phyloP scores from a whole-genome alignment of 2,888 invertebrate genomes.

The Eilema caniola region DNA sequence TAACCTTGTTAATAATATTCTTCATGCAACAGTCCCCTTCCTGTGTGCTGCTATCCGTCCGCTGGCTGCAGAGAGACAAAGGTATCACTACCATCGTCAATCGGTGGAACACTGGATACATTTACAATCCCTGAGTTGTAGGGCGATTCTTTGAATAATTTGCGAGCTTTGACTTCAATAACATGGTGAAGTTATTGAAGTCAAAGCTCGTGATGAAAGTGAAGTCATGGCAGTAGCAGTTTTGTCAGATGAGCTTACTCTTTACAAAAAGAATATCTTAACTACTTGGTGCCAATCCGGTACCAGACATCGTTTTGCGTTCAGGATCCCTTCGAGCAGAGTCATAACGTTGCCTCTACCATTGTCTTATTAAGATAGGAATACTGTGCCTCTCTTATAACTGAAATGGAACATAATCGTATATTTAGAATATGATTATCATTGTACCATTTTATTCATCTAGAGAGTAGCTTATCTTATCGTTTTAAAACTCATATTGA shows the following conservation, averaged over 20 bases:
- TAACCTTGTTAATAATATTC: conserved; percentile 89
- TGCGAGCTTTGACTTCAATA: conserved; percentile 86
- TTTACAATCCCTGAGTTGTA: conserved; percentile 84
- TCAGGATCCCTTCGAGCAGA: conserved; percentile 90
- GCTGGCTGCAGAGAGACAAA: conserved; percentile 75
- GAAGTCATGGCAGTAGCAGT: conserved; percentile 63
- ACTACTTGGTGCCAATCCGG: conserved; percentile 63
- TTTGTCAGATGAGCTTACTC: conserved; percentile 69
- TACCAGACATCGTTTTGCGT: conserved; percentile 82
- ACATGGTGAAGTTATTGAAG: conserved; percentile 79
- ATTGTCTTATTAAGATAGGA: too few relatives aligned
- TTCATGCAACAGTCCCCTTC: conserved; percentile 89
- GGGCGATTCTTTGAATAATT: conserved; percentile 91
- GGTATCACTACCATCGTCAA: conserved; percentile 70
- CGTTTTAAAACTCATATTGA: too few relatives aligned
- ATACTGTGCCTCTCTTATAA: too few relatives aligned
- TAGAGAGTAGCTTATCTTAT: too few relatives aligned
- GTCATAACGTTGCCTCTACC: conserved; percentile 84
- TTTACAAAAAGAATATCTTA: conserved; percentile 76
- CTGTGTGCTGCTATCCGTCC: conserved; percentile 86
- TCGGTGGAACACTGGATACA: conserved; percentile 88
- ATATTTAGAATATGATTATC: too few relatives aligned
- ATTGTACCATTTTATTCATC: too few relatives aligned
- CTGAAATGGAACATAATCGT: too few relatives aligned
- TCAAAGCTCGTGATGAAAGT: too few relatives aligned